A percentile compares a stretch with the other conserved stretches of the same genome.
phyloP scores from a whole-genome alignment of 1,140 invertebrate genomes.

The Aculops lycopersici region DNA sequence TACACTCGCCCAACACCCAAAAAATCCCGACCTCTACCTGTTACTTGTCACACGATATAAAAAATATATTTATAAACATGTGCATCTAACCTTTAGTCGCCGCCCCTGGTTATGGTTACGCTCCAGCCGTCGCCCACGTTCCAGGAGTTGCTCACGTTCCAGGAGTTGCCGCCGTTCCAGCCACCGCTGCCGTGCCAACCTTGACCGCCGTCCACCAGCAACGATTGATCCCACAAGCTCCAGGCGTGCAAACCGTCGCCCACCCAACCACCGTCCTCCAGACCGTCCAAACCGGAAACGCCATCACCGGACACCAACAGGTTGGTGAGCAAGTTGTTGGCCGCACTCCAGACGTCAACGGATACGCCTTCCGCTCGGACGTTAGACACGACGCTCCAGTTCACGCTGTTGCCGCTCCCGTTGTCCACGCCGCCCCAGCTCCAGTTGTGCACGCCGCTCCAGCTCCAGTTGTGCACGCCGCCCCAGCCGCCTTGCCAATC shows the following conservation, averaged over 20 bases:
- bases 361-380: conserved; percentile 1
- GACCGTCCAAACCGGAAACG: neutral
- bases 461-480: neutral
- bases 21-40: too few species aligned
- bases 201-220: neutral
- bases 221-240: neutral
- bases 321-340: neutral
- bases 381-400: neutral
- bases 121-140: too few species aligned
- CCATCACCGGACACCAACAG: neutral
- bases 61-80: too few species aligned
- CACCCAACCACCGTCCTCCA: neutral
- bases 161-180: neutral
- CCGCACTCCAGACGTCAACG: neutral
- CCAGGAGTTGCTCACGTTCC: too few species aligned
- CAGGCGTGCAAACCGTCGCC: neutral
- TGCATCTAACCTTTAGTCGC: too few species aligned
- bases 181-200: neutral
- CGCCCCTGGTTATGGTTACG: too few species aligned
- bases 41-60: too few species aligned
- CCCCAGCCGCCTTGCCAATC: neutral
- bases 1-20: too few species aligned
- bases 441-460: neutral
- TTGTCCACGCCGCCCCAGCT: neutral
- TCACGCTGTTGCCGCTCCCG: neutral